phyloP scores from a whole-genome alignment of 2,113 vertebrate genomes.

The Machaerirhynchus nigripectus region DNA sequence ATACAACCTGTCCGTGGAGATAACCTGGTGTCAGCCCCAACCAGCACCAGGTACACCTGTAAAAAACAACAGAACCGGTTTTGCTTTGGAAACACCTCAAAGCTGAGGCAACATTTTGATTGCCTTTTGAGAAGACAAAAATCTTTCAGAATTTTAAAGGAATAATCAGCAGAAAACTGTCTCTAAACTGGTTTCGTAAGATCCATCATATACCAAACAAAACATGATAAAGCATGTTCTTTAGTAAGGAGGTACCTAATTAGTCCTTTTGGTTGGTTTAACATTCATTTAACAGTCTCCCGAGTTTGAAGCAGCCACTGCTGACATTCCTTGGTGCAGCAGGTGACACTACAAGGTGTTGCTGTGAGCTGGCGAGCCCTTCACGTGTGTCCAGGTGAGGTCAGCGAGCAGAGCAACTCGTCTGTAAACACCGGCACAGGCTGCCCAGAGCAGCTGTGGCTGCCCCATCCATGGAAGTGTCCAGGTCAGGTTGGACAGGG shows the following conservation, averaged over 20 bases:
- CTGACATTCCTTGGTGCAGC: neutral
- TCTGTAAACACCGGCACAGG: neutral
- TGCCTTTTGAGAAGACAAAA: neutral
- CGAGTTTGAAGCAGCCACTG: neutral
- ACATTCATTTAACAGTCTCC: neutral
- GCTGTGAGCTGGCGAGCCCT: neutral
- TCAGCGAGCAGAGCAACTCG: neutral
- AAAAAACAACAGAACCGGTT: neutral
- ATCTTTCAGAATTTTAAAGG: neutral
- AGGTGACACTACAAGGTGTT: fast-evolving
- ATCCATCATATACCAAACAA: neutral
- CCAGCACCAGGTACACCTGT: neutral
- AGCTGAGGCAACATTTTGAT: neutral
- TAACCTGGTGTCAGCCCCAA: neutral
- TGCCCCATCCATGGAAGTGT: neutral
- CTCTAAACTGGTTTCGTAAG: neutral
- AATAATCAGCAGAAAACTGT: neutral
- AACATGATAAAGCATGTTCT: neutral
- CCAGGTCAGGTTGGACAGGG: neutral
- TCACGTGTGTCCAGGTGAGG: neutral
- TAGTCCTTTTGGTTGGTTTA: neutral
- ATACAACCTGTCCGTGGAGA: neutral
- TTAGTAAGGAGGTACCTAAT: neutral
- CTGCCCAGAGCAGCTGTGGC: neutral
- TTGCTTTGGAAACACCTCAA: neutral